Conservation (phyloP, 2,888 invertebrate genomes). For the Agrochola lota region DNA sequence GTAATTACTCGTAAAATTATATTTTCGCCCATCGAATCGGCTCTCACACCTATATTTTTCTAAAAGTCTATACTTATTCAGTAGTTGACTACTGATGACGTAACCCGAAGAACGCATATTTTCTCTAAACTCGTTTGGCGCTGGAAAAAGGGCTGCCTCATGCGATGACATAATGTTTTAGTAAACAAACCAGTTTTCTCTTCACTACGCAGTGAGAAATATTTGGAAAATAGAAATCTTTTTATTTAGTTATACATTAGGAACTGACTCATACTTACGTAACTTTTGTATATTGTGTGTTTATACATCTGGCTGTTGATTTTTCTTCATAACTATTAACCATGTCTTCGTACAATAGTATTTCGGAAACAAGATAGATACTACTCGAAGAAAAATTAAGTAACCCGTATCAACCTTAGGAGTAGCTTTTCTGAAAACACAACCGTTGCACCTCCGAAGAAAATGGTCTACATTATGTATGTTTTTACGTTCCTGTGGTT, state of each 20-base stretch:
- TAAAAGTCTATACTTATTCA: background rate
- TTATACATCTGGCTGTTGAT: background rate
- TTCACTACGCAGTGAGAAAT: constrained; percentile 10
- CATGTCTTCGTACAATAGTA: background rate
- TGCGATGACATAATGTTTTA: constrained; percentile 40
- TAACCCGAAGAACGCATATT: constrained; percentile 29
- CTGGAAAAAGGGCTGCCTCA: constrained; percentile 47
- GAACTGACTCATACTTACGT: constrained; percentile 16
- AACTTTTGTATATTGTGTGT: background rate
- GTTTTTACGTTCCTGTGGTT: background rate
- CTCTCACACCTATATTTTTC: background rate
- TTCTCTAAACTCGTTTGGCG: constrained; percentile 42
- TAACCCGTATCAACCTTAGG: too few relatives aligned
- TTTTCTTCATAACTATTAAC: background rate
- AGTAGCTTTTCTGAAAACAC: background rate
- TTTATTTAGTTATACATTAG: constrained; percentile 15
- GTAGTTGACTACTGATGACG: constrained; percentile 7
- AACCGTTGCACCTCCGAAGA: too few relatives aligned
- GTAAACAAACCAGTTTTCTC: constrained; percentile 53
- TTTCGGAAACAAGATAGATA: background rate
- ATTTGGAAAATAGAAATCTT: constrained; percentile 46
- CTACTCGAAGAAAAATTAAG: background rate
- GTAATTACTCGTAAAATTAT: background rate
- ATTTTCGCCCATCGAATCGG: background rate
- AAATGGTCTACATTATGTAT: background rate